Base-by-base conservation (phyloP, 92 coral and sea anemone species). In the Palythoa grandis region DNA sequence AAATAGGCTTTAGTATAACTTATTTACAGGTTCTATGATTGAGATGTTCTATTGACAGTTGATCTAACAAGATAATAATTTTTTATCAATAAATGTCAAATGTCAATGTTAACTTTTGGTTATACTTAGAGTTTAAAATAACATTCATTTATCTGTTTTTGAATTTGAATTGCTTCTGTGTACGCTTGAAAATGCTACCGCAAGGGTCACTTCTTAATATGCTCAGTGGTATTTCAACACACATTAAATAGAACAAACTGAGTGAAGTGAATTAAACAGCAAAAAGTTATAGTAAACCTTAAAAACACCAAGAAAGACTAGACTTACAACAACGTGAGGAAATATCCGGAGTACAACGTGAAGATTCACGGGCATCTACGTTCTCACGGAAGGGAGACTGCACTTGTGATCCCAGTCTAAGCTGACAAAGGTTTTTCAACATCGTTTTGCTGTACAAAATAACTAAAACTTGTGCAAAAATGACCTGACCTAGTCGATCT, bases 261-360 rank as follows among this genome's bases (percentile, higher is more conserved):
- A 56, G 16, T 56, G 0, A 56, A 56, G 61, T 12, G 19, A 7
- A 12, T 56, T 12, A 56, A 12, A 37, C 52, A 70, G 25, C 7
- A 17, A 1, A 4, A 70, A 14, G 20, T 6, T 11, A 63, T 63
- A 16, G 24, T 6, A 63, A 19, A 63, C 70, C 70, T 63, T 22
- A 7, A 70, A 70, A 40, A 43, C 8, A 17, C 15, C 47, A 15
- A 52, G 9, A 20, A 47, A 65, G 35, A 63, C n/a, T 69, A 37
- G 23, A 79, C 84, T 67, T 66, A 80, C 85, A 80, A 66, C 56
- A 66, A 14, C 13, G 22, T 2, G 57, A 61, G 63, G 69, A 57
- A 60, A n/a, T 25, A 0, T n/a, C 35, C 35, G 38, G 72, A 10
- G 53, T 14, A 17, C 16, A 39, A 1, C 37, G 14, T 16, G 29